Percentiles rank a stretch among this genome's conserved stretches.
Evolutionary conservation across 2,888 invertebrate species (phyloP).

Genomic region (Drosophila neutralis): DNA sequence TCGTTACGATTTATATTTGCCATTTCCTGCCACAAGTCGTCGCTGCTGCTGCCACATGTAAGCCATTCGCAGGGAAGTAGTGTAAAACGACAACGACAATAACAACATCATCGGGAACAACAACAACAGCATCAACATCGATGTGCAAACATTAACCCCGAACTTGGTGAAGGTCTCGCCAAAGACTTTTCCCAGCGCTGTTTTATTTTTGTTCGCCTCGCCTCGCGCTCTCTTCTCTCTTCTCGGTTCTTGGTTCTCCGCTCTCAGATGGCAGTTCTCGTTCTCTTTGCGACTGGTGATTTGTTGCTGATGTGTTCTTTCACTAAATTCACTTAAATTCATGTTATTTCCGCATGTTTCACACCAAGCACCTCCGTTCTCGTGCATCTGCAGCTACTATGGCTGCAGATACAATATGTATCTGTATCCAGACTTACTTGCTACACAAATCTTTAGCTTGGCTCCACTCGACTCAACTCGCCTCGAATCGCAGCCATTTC

Average conservation of each 20-base stretch:
- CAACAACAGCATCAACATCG: conserved; percentile 26
- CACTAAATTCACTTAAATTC: conserved; percentile 78
- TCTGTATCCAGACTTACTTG: conserved; percentile 31
- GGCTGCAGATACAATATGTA: conserved; percentile 10
- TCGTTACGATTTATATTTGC: conserved; percentile 65
- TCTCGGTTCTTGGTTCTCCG: neutral
- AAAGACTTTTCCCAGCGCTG: conserved; percentile 19
- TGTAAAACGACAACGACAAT: conserved; percentile 21
- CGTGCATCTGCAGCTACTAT: neutral
- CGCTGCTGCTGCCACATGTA: conserved; percentile 37
- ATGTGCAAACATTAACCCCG: conserved; percentile 59
- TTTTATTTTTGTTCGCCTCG: conserved; percentile 34
- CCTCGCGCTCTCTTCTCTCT: conserved; percentile 18
- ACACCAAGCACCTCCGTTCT: conserved; percentile 46
- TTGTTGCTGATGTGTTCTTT: conserved; percentile 77
- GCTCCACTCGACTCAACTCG: conserved; percentile 10
- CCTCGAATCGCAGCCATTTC: conserved; percentile 36
- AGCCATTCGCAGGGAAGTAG: conserved; percentile 35
- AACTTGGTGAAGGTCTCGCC: conserved; percentile 57
- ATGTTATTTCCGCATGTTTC: conserved; percentile 77
- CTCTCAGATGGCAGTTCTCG: neutral
- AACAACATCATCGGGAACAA: conserved; percentile 4
- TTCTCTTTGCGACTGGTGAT: conserved; percentile 48
- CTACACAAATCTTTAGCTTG: conserved; percentile 51
- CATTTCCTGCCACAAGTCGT: conserved; percentile 60